These are phyloP conservation scores for Melikaiella ostensackeni DNA, from an alignment of 2,888 invertebrate genomes.

Conservation along the genomic window DNA sequence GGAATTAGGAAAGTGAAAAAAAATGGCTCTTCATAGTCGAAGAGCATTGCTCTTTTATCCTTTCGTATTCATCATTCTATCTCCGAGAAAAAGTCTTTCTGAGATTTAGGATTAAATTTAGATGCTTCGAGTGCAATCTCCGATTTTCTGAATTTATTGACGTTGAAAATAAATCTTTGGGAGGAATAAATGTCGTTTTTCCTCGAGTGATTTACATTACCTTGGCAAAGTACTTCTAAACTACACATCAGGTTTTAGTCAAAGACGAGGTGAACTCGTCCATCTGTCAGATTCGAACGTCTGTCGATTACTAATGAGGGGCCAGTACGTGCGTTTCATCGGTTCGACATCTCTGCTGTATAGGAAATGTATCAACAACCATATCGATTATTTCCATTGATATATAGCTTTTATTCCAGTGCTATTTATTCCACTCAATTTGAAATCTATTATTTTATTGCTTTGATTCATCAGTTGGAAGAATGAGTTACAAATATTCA, in stretches of 20 bases:
- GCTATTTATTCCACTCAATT: too few relatives aligned
- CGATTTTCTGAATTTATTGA: conserved; percentile 40
- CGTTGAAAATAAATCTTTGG: conserved; percentile 43
- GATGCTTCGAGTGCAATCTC: background rate
- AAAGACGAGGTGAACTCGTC: conserved; percentile 40
- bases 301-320: conserved; percentile 58
- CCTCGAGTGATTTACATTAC: background rate
- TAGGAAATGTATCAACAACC: too few relatives aligned
- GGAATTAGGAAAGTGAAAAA: conserved; percentile 57
- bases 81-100: conserved; percentile 34
- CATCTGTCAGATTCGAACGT: conserved; percentile 48
- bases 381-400: too few relatives aligned
- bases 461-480: background rate
- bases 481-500: background rate
- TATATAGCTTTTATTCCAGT: too few relatives aligned
- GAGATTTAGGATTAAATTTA: background rate
- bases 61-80: conserved; percentile 36
- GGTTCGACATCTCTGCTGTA: too few relatives aligned
- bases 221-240: conserved; percentile 3
- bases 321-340: conserved; percentile 15
- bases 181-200: conserved; percentile 17
- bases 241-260: conserved; percentile 39
- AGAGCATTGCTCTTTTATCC: conserved; percentile 51
- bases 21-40: conserved; percentile 55
- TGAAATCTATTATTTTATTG: background rate